Evolutionary conservation across 2,113 vertebrate species (phyloP), one percentile per base, ranked within the genome.

Genomic region (Saimiri boliviensis): DNA sequence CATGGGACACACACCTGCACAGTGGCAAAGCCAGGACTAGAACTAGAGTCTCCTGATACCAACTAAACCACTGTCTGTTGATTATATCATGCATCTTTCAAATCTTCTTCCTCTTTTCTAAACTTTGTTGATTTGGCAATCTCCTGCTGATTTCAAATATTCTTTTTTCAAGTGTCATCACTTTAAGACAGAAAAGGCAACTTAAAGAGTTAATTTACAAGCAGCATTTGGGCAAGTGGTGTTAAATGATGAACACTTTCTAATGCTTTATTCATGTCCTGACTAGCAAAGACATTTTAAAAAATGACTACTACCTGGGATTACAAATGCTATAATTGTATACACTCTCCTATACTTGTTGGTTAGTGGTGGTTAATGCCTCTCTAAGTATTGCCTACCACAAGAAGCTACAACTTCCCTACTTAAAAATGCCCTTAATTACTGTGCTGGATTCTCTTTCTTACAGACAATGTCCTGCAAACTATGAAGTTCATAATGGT

Each of bases 51-150:
- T 81, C 25, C 37, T 27, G 35, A 14, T 40, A 93, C 13, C 60
- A 71, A 42, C 60, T 84, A 88, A 94, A 92, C 7, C 20, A 84
- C 40, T 74, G 19, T 45, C 40, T 74, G 12, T 8, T 81, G 30
- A 16, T 71, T 89, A 85, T n/a, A 88, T 79, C 37, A 68, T 54
- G 1, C 68, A 82, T 77, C 56, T 88, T 88, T 58, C 76, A 79
- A 90, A 80, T 3, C 77, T 35, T 32, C 54, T 49, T 77, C 12
- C 6, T 91, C 32, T 86, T 73, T 82, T 85, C 47, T 35, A 84
- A n/a, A 54, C 35, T 91, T 88, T 93, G 85, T 86, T 88, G 82
- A 63, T 87, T 93, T 91, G 54, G 7, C n/a, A 73, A 45, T 90
- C 77, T 95, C 40, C 23, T 84, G 70, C 3, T 56, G 74, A 84